Evolutionary conservation across 2,797 vertebrate genomes (phyloP).

Genomic region (Poecilia velifera): DNA sequence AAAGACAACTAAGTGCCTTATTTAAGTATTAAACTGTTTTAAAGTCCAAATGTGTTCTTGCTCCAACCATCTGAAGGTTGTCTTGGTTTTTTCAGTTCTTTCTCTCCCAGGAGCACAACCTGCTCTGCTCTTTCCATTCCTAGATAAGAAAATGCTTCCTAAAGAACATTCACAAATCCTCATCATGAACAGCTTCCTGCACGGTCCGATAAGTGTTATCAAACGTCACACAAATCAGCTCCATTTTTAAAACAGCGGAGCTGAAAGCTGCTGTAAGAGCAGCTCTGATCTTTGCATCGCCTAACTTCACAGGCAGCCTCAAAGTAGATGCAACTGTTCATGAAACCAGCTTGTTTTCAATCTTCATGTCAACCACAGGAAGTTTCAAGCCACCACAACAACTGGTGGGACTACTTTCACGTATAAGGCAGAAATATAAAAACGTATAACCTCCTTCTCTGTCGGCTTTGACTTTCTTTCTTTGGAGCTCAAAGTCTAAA

Average conservation of each 20-base stretch:
- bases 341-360: not conserved
- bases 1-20: not conserved
- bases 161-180: conserved; percentile 15
- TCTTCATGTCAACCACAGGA: conserved; percentile 61
- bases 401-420: conserved; percentile 1
- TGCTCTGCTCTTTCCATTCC: conserved; percentile 29
- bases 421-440: conserved; percentile 4
- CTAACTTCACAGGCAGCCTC: not conserved
- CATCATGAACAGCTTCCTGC: conserved; percentile 24
- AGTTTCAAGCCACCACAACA: conserved; percentile 50
- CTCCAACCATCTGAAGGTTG: not conserved
- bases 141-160: conserved; percentile 42
- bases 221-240: not conserved
- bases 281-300: not conserved
- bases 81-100: not conserved
- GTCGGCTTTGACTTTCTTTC: not conserved
- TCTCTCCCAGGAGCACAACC: conserved; percentile 8
- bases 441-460: not conserved
- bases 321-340: not conserved
- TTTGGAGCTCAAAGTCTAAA: not conserved
- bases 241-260: not conserved
- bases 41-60: not conserved
- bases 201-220: not conserved
- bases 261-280: not conserved
- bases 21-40: not conserved